Evolutionary conservation across 92 coral and sea anemone species (phyloP).

Genomic region (Siderastrea siderea): DNA sequence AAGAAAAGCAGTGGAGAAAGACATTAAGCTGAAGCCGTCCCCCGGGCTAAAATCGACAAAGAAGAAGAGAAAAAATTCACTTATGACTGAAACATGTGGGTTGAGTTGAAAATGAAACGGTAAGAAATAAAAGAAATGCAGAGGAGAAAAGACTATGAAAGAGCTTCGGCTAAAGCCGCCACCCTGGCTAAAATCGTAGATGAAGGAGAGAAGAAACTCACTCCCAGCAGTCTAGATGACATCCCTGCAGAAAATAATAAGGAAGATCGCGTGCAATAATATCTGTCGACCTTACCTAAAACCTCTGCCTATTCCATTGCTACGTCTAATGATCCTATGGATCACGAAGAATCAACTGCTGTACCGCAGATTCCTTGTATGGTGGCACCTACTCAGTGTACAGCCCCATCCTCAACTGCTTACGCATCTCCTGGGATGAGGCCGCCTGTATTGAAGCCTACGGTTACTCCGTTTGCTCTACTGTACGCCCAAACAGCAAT

Average conservation of each 20-base stretch:
- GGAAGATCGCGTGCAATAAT: background rate
- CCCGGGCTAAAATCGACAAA: constrained; percentile 25
- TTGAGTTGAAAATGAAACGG: constrained; percentile 35
- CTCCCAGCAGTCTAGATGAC: background rate
- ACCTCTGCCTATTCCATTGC: too few species aligned
- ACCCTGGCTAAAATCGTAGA: constrained; percentile 30
- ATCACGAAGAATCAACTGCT: background rate
- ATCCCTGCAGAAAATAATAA: background rate
- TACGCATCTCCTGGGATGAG: background rate
- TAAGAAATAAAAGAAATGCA: constrained; percentile 48
- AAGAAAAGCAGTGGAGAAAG: constrained; percentile 51
- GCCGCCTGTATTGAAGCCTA: background rate
- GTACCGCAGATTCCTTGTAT: background rate
- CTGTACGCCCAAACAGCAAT: background rate
- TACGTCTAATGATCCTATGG: background rate
- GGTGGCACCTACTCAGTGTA: background rate
- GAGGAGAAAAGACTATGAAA: constrained; percentile 40
- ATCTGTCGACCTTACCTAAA: background rate
- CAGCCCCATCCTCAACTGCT: background rate
- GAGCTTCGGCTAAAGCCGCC: constrained; percentile 42
- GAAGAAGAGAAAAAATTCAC: background rate
- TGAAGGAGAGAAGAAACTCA: background rate
- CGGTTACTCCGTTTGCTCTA: background rate
- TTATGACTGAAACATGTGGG: background rate
- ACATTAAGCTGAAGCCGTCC: constrained; percentile 41